Conservation (phyloP, 2,797 vertebrate species). For the Falco concolor region DNA sequence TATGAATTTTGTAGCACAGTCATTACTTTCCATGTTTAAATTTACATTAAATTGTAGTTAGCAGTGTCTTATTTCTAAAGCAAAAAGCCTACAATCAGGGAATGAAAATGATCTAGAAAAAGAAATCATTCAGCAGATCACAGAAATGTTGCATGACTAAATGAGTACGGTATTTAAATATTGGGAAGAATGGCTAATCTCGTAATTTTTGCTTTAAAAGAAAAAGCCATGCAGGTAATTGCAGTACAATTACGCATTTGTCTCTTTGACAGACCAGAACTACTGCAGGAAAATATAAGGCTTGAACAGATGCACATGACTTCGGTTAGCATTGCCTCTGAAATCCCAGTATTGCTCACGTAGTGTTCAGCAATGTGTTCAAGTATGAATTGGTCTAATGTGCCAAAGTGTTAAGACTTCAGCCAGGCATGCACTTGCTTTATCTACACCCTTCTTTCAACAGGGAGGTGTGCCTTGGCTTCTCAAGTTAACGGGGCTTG, state of each 20-base stretch:
- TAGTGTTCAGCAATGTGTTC: not conserved
- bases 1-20: not conserved
- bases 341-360: not conserved
- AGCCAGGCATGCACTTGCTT: not conserved
- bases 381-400: not conserved
- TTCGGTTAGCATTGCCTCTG: not conserved
- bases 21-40: constrained; percentile 24
- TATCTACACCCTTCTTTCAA: not conserved
- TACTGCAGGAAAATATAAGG: constrained; percentile 31
- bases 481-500: not conserved
- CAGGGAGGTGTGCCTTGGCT: fast-evolving
- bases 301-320: not conserved
- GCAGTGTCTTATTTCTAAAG: constrained; percentile 37
- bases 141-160: constrained; percentile 8
- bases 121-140: not conserved
- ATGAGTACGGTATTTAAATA: constrained; percentile 42
- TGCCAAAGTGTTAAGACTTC: not conserved
- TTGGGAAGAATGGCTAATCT: constrained; percentile 43
- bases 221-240: constrained; percentile 38
- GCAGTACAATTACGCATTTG: not conserved
- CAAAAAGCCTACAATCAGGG: not conserved
- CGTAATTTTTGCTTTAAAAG: constrained; percentile 40
- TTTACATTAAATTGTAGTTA: constrained; percentile 38
- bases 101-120: constrained; percentile 22
- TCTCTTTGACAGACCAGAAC: constrained; percentile 51